These are phyloP conservation scores for Poecilus cupreus DNA, from an alignment of 2,888 invertebrate species.

Conservation along the genomic window DNA sequence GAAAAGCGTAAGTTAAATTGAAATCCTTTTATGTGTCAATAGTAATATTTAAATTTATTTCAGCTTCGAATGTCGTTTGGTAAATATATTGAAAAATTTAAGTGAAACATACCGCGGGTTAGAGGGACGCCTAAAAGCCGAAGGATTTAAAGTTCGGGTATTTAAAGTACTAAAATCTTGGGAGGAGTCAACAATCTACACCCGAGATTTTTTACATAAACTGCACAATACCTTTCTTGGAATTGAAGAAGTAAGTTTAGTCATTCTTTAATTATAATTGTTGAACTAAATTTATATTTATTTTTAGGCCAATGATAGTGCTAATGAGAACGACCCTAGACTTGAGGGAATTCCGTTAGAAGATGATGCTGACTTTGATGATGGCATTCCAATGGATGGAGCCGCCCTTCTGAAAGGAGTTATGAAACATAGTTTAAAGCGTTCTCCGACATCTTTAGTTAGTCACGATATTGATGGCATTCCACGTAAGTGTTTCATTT, in stretches of 20 bases:
- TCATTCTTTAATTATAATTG: neutral
- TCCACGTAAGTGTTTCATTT: slow-evolving; percentile 73
- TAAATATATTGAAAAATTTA: slow-evolving; percentile 85
- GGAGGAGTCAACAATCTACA: slow-evolving; percentile 98
- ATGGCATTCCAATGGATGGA: slow-evolving; percentile 85
- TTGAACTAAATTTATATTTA: neutral
- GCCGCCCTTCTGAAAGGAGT: slow-evolving; percentile 86
- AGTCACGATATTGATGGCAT: slow-evolving; percentile 82
- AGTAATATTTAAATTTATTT: slow-evolving; percentile 50
- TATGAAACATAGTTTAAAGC: slow-evolving; percentile 73
- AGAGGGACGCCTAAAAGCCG: slow-evolving; percentile 92
- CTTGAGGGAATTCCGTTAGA: slow-evolving; percentile 81
- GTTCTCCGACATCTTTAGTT: slow-evolving; percentile 68
- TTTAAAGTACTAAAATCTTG: slow-evolving; percentile 94
- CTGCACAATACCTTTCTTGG: slow-evolving; percentile 95
- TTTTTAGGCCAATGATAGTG: slow-evolving; percentile 15
- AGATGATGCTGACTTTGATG: slow-evolving; percentile 75
- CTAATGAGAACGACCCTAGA: slow-evolving; percentile 49
- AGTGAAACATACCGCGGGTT: slow-evolving; percentile 83
- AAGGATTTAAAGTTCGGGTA: slow-evolving; percentile 94
- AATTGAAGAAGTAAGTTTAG: slow-evolving; percentile 71
- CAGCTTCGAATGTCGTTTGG: slow-evolving; percentile 89
- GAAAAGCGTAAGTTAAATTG: slow-evolving; percentile 87
- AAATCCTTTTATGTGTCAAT: no score
- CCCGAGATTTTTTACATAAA: slow-evolving; percentile 91